Evolutionary conservation across 2,797 vertebrate species (phyloP), one percentile per base, ranked within the genome.

Genomic region (Sebastes steindachneri): DNA sequence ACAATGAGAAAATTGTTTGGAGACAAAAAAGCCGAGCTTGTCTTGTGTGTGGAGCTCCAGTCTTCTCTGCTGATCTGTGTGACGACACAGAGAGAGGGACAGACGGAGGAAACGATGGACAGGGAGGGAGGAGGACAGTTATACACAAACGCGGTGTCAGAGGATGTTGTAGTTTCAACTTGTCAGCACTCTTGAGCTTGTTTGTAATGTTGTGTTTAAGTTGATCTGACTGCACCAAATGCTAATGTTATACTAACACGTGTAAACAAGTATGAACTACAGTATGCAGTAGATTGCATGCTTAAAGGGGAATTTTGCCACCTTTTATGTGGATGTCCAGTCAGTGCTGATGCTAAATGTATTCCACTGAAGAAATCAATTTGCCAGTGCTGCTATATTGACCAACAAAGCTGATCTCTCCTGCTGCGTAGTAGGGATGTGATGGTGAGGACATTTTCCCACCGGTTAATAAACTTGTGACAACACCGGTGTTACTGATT

Each of bases 1-100:
- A 95, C 94, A 95, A 94, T 89, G 93, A 93, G 85, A 88, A 92
- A 92, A 88, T 92, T 94, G 94, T 95, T 93, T 79, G 63, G 75
- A 78, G 85, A 90, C 84, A 88, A 86, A 92, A 88, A 88, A 84
- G 91, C 81, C 74, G 31, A 78, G 89, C 89, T 87, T 95, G 91
- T 93, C 70, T 89, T 54, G 77, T 62, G 62, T 37, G 75, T 58
- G 65, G 74, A 77, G 82, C 78, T n/a, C 54, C 26, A 19, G 75
- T 83, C 82, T 75, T 21, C 81, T 75, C 83, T 69, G 68, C 85
- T 77, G 87, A 83, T 89, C 58, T 83, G 9, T 75, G 79, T 92
- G 91, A 92, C 84, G 87, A 90, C 90, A 92, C 85, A 82, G 75
- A 69, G 68, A 48, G 35, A 29, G 66, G 17, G 54, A 68, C 59